phyloP scores from a whole-genome alignment of 2,888 invertebrate species.

The Tenthredo livida region DNA sequence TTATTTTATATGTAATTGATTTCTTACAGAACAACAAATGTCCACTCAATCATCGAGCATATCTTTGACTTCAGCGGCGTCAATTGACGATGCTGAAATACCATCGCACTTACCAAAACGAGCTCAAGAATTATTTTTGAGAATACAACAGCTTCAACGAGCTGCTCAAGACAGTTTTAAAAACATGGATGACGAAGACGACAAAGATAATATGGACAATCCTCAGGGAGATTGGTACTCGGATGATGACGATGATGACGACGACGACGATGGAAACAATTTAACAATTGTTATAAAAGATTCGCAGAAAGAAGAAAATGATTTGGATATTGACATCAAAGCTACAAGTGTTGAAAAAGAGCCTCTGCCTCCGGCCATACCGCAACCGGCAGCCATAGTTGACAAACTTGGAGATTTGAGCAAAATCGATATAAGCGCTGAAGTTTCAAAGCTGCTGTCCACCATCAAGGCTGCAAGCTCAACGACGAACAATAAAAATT shows the following conservation, averaged over 20 bases:
- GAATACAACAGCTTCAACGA: conserved; percentile 85
- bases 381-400: conserved; percentile 80
- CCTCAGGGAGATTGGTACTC: conserved; percentile 87
- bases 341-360: conserved; percentile 56
- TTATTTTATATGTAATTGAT: neutral
- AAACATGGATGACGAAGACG: conserved; percentile 75
- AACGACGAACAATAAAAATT: conserved; percentile 60
- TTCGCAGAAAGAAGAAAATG: conserved; percentile 82
- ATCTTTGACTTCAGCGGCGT: conserved; percentile 42
- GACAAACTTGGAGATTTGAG: conserved; percentile 86
- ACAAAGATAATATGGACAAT: conserved; percentile 66
- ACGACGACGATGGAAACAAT: conserved; percentile 70
- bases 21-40: conserved; percentile 38
- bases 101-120: conserved; percentile 83
- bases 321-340: conserved; percentile 71
- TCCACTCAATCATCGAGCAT: conserved; percentile 48
- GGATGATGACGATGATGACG: conserved; percentile 88
- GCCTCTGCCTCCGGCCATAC: conserved; percentile 68
- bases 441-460: conserved; percentile 85
- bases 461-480: conserved; percentile 79
- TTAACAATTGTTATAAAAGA: conserved; percentile 87
- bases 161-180: conserved; percentile 76
- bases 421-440: conserved; percentile 87
- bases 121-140: conserved; percentile 83
- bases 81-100: conserved; percentile 69